A percentile compares a stretch with the other conserved stretches of the same genome.
Evolutionary conservation across 2,113 vertebrate genomes (phyloP).

Genomic region (Erpornis zantholeuca): DNA sequence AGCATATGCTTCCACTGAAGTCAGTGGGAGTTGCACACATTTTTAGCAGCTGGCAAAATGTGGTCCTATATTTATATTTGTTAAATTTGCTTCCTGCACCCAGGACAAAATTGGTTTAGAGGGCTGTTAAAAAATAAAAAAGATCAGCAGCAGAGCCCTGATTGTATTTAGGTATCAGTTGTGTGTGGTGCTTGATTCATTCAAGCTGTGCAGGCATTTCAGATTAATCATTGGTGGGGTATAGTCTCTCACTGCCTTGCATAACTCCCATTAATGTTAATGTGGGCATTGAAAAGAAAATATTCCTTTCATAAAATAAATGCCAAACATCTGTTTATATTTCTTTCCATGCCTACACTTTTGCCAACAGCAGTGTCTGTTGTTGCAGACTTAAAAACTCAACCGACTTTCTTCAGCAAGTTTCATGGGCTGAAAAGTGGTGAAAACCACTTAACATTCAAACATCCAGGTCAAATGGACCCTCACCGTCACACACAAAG

Average conservation of each 20-base stretch:
- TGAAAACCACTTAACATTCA: neutral
- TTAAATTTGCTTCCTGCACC: slow-evolving; percentile 29
- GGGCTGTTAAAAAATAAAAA: slow-evolving; percentile 14
- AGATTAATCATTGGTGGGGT: neutral
- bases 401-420: neutral
- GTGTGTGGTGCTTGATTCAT: neutral
- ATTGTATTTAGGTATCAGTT: neutral
- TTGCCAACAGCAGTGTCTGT: neutral
- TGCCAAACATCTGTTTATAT: slow-evolving; percentile 23
- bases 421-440: neutral
- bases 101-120: neutral
- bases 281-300: slow-evolving; percentile 31
- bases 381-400: neutral
- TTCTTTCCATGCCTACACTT: neutral
- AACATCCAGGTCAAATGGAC: neutral
- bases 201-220: slow-evolving; percentile 18
- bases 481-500: fast-evolving
- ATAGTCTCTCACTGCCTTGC: neutral
- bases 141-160: neutral
- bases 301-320: neutral
- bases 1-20: slow-evolving; percentile 11
- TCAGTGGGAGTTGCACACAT: slow-evolving; percentile 19
- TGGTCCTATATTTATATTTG: neutral
- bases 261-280: slow-evolving; percentile 7
- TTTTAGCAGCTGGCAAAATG: slow-evolving; percentile 49